Evolutionary conservation across 1,140 invertebrate genomes (phyloP).

Genomic region (Anthonomus grandis): DNA sequence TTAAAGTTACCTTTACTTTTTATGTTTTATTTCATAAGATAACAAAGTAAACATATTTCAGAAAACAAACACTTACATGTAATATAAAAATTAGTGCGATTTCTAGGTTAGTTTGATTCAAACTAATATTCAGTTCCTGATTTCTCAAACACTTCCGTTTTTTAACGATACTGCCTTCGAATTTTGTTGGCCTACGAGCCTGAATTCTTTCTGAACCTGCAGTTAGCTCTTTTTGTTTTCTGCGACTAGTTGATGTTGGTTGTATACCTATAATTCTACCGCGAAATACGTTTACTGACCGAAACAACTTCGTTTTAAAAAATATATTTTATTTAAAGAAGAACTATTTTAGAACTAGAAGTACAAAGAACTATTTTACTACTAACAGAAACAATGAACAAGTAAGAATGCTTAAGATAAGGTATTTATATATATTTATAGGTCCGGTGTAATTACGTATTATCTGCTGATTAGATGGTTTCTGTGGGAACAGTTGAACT

Average conservation of each 20-base stretch:
- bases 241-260: conserved; percentile 11
- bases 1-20: background rate
- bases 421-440: no score
- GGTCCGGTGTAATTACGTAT: no score
- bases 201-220: conserved; percentile 8
- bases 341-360: no score
- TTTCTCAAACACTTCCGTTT: conserved; percentile 15
- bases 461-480: no score
- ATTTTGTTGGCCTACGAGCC: conserved; percentile 8
- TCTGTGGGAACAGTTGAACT: no score
- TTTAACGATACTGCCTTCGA: conserved; percentile 4
- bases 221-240: conserved; percentile 6
- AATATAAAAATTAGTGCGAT: conserved; percentile 6
- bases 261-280: conserved; percentile 1
- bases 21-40: background rate
- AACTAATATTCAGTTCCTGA: conserved; percentile 3
- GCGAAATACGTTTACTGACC: no score
- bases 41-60: background rate
- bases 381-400: no score
- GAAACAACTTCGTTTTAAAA: no score
- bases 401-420: no score
- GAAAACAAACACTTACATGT: conserved; percentile 1
- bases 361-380: no score
- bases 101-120: conserved; percentile 18
- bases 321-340: no score